Conservation (phyloP, 64 coral and sea anemone genomes). For the Anthopleura sola region DNA sequence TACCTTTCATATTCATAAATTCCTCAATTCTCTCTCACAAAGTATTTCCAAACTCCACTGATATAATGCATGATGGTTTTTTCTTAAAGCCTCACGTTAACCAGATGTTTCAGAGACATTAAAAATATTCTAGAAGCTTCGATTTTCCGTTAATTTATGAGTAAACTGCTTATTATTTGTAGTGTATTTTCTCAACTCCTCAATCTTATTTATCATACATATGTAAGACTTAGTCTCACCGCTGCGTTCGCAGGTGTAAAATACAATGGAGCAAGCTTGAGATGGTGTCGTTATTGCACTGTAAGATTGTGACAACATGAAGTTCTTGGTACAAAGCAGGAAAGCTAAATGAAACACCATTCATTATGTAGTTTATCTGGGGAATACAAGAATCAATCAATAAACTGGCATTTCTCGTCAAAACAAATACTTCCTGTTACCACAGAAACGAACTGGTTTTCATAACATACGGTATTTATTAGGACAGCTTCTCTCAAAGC, state of each 20-base stretch:
- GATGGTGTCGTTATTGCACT: background rate
- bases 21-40: background rate
- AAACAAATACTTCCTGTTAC: background rate
- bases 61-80: background rate
- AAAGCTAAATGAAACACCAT: background rate
- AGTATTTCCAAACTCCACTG: background rate
- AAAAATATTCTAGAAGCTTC: background rate
- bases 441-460: background rate
- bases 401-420: background rate
- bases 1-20: background rate
- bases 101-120: background rate
- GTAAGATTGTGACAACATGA: background rate
- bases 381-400: background rate
- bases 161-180: background rate
- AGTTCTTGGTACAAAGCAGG: background rate
- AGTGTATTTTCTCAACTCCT: background rate
- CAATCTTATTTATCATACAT: background rate
- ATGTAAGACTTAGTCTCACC: too few relatives aligned
- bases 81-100: background rate
- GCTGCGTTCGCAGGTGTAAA: background rate
- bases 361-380: background rate
- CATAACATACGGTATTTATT: too few relatives aligned
- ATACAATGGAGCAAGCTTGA: background rate
- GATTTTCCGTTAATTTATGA: background rate
- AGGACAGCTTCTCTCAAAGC: too few relatives aligned